phyloP scores from a whole-genome alignment of 2,888 invertebrate genomes.

The Capitulum mitella region DNA sequence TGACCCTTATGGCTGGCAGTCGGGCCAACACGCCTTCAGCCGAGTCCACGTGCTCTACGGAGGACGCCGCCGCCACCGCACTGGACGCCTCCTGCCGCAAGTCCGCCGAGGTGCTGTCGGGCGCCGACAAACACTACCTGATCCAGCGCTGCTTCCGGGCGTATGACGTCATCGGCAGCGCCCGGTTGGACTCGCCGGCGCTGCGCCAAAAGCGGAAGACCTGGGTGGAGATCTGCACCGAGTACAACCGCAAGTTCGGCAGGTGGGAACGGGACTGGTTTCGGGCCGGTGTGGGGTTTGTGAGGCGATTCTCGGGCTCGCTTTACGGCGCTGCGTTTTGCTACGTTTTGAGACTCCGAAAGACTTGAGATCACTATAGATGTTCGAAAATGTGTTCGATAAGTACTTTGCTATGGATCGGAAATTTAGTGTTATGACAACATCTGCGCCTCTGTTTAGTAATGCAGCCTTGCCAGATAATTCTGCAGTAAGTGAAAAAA shows the following conservation, averaged over 20 bases:
- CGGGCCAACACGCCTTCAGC: conserved; percentile 2
- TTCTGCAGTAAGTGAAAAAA: no score
- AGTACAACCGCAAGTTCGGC: conserved; percentile 19
- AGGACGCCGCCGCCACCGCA: not conserved
- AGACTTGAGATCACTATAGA: no score
- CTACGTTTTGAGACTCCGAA: no score
- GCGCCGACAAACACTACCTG: conserved; percentile 20
- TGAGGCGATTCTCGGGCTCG: no score
- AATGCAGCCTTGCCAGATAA: no score
- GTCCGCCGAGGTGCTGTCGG: not conserved
- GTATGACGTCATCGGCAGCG: conserved; percentile 17
- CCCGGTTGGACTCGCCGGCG: conserved; percentile 11
- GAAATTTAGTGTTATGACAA: no score
- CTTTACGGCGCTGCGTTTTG: no score
- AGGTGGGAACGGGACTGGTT: no score
- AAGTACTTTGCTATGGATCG: no score
- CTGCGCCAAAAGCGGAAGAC: conserved; percentile 16
- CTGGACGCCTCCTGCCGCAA: not conserved
- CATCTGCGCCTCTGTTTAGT: no score
- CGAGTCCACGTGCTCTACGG: not conserved
- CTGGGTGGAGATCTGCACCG: conserved; percentile 22
- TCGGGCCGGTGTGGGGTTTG: no score
- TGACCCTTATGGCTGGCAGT: not conserved
- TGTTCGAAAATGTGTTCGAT: no score
- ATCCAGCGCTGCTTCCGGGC: conserved; percentile 5